Conservation (phyloP, 2,888 invertebrate species). For the Ganaspis brasiliensis region DNA sequence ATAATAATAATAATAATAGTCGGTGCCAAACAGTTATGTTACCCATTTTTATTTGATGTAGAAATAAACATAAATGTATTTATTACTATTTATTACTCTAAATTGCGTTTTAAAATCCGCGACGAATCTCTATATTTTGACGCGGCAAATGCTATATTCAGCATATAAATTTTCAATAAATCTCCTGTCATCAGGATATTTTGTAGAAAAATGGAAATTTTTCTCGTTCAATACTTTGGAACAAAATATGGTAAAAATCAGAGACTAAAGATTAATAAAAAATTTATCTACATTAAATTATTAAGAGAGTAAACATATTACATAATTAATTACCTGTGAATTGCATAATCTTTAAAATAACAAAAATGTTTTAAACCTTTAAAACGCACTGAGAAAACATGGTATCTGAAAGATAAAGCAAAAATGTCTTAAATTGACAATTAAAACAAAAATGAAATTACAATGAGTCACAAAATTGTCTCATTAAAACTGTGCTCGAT, state of each 20-base stretch:
- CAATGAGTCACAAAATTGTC: too few species aligned
- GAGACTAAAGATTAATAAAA: not conserved
- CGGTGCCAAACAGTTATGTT: not conserved
- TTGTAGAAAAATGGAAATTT: not conserved
- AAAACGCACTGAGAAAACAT: too few species aligned
- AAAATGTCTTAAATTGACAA: too few species aligned
- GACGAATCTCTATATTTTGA: not conserved
- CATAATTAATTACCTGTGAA: too few species aligned
- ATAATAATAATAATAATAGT: slow-evolving; percentile 3
- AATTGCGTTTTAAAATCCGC: slow-evolving; percentile 7
- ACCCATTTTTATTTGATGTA: not conserved
- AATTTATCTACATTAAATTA: too few species aligned
- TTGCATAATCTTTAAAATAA: too few species aligned
- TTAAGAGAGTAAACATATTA: too few species aligned
- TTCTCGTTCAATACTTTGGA: not conserved
- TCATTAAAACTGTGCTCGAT: too few species aligned
- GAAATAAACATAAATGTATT: slow-evolving; percentile 1
- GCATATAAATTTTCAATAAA: not conserved
- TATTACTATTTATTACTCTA: not conserved
- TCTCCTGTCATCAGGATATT: not conserved
- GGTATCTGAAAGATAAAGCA: too few species aligned
- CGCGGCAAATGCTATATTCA: not conserved
- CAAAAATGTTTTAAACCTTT: too few species aligned
- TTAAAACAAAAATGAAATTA: too few species aligned
- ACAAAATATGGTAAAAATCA: too few species aligned